These are phyloP conservation scores for Didymodactylos carnosus DNA, from an alignment of 2,888 invertebrate species.

Conservation along the genomic window DNA sequence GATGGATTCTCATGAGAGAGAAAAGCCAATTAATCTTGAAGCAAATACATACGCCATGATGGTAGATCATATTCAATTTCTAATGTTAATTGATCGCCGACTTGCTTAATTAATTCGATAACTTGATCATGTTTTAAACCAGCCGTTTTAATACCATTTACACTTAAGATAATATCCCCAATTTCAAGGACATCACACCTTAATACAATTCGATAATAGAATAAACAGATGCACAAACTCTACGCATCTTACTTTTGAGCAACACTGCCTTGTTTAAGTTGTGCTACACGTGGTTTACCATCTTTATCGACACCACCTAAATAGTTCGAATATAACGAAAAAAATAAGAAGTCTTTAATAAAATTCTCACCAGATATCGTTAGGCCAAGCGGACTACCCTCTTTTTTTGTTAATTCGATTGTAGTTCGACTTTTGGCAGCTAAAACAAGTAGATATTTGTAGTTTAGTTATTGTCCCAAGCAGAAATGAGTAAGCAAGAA, in stretches of 20 bases:
- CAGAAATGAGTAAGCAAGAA: too few species aligned
- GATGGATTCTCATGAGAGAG: too few species aligned
- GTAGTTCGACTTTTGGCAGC: neutral
- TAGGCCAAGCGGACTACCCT: neutral
- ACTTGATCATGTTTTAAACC: slow-evolving; percentile 10
- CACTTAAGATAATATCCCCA: slow-evolving; percentile 8
- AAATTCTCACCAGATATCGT: too few species aligned
- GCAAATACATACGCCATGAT: slow-evolving; percentile 13
- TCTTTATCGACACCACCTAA: slow-evolving; percentile 14
- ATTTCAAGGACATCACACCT: slow-evolving; percentile 11
- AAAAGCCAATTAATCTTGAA: neutral
- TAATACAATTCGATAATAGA: neutral
- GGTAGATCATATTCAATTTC: slow-evolving; percentile 14
- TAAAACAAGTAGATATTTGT: neutral
- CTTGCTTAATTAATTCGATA: slow-evolving; percentile 13
- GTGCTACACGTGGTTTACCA: slow-evolving; percentile 8
- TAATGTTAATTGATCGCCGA: slow-evolving; percentile 7
- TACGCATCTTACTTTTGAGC: neutral
- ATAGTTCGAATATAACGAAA: too few species aligned
- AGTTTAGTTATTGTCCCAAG: too few species aligned
- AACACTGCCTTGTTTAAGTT: slow-evolving; percentile 8
- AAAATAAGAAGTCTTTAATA: too few species aligned
- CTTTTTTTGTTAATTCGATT: neutral
- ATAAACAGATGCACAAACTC: too few species aligned
- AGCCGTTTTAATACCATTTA: slow-evolving; percentile 7